Conservation (phyloP, 2,888 invertebrate genomes). For the Agapetus fuscipes region DNA sequence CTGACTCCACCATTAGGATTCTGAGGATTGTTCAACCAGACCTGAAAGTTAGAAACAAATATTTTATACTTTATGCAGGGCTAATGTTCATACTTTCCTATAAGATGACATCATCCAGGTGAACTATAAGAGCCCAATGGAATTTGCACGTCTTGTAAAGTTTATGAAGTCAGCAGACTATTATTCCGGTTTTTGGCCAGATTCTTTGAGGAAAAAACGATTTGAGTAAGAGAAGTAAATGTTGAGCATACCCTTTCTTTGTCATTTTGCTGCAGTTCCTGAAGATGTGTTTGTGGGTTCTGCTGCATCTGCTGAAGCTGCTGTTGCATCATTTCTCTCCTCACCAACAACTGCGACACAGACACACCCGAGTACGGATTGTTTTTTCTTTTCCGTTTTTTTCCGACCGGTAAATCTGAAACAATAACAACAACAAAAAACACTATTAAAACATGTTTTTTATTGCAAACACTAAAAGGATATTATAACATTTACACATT, state of each 20-base stretch:
- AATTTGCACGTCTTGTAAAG: too few relatives aligned
- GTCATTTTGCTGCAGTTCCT: constrained; percentile 8
- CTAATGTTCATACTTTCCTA: too few relatives aligned
- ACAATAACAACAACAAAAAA: too few relatives aligned
- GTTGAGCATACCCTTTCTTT: background rate
- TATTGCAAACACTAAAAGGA: too few relatives aligned
- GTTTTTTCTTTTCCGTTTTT: constrained; percentile 54
- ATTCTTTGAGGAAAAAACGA: too few relatives aligned
- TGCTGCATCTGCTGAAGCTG: constrained; percentile 26
- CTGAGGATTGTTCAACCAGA: constrained; percentile 17
- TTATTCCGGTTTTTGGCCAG: too few relatives aligned
- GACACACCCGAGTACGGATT: constrained; percentile 51
- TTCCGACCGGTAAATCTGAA: constrained; percentile 45
- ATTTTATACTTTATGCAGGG: too few relatives aligned
- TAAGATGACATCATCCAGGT: too few relatives aligned
- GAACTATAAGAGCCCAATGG: too few relatives aligned
- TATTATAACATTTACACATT: too few relatives aligned
- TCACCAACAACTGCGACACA: constrained; percentile 56
- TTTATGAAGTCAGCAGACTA: too few relatives aligned
- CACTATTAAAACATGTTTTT: too few relatives aligned
- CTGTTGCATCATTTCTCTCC: constrained; percentile 47
- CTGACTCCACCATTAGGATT: constrained; percentile 6
- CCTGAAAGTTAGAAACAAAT: constrained; percentile 10
- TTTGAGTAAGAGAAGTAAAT: background rate
- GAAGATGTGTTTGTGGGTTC: constrained; percentile 24